Base-by-base conservation (phyloP, 2,113 vertebrate genomes). In the Nannobrachium achirus region DNA sequence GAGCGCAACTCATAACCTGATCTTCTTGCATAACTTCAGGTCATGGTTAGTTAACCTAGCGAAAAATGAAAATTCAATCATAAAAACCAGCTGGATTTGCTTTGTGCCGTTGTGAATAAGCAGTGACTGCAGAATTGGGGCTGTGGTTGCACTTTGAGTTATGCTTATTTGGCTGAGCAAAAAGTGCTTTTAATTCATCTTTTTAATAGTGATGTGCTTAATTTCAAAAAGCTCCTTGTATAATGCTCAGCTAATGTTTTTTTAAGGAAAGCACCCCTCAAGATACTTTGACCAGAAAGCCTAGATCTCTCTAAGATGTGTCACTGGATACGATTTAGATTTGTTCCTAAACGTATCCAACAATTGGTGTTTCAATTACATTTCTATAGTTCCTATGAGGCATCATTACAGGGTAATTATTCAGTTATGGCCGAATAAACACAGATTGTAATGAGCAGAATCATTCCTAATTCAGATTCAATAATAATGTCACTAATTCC, bases 391-490 rank as follows among this genome's bases (percentile, higher is more conserved):
- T 33, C 25, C 3, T 3, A 33, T 33, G 25, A 33, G 25, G 25
- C 6, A 33, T 33, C 25, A 5, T 33, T 33, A 33, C n/a, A n/a
- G 6, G 25, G 50, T 58, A 56, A 81, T 78, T 62, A 56, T 42
- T 16, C 56, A 40, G 14, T 53, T 52, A 63, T 45, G 10, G 63
- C 48, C 69, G 67, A 82, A 39, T 39, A 64, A 60, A 63, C 64
- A 42, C 58, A 66, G 48, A 13, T 57, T 80, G 66, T 73, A 41
- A 71, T 77, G 51, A 39, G 57, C 62, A 20, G 18, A 48, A 11
- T 56, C 58, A 83, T 82, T 82, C 53, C 82, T 82, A 77, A 76
- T 85, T 81, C 78, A 81, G 46, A 18, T 67, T 73, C 50, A 66
- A 66, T n/a, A n/a, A n/a, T n/a, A n/a, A n/a, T 72, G 74, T 77